Conservation (phyloP, 2,888 invertebrate genomes). For the Calliopum simillimum region DNA sequence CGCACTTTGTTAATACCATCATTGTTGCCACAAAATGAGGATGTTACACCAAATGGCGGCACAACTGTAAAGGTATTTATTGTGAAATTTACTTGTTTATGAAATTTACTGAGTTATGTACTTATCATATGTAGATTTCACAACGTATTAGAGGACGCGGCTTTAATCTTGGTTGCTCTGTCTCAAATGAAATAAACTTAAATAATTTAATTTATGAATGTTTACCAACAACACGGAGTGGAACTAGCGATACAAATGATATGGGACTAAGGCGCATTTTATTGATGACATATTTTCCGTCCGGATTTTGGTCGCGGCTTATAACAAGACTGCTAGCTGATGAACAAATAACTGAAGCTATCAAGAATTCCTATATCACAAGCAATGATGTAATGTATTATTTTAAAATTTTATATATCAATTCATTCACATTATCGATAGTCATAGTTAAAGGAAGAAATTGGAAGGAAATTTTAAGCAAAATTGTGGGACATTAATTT, state of each 20-base stretch:
- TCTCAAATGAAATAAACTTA: slow-evolving; percentile 61
- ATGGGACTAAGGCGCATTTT: slow-evolving; percentile 74
- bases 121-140: slow-evolving; percentile 50
- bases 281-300: slow-evolving; percentile 96
- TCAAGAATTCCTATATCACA: slow-evolving; percentile 76
- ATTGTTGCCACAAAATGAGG: slow-evolving; percentile 85
- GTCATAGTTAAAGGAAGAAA: too few species aligned
- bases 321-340: slow-evolving; percentile 94
- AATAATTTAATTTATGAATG: slow-evolving; percentile 60
- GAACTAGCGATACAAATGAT: slow-evolving; percentile 44
- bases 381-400: slow-evolving; percentile 73
- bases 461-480: too few species aligned
- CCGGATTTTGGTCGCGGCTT: slow-evolving; percentile 97
- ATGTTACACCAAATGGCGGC: slow-evolving; percentile 62
- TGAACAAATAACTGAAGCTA: slow-evolving; percentile 82
- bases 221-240: slow-evolving; percentile 29
- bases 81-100: not conserved
- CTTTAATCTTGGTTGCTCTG: slow-evolving; percentile 58
- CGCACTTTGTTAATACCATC: slow-evolving; percentile 92
- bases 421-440: slow-evolving; percentile 29
- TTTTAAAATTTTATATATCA: not conserved
- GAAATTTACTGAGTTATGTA: not conserved
- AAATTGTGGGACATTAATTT: too few species aligned
- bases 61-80: slow-evolving; percentile 61
- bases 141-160: slow-evolving; percentile 62